Evolutionary conservation across 2,888 invertebrate species (phyloP).

Genomic region (Branchipolynoe longqiensis): DNA sequence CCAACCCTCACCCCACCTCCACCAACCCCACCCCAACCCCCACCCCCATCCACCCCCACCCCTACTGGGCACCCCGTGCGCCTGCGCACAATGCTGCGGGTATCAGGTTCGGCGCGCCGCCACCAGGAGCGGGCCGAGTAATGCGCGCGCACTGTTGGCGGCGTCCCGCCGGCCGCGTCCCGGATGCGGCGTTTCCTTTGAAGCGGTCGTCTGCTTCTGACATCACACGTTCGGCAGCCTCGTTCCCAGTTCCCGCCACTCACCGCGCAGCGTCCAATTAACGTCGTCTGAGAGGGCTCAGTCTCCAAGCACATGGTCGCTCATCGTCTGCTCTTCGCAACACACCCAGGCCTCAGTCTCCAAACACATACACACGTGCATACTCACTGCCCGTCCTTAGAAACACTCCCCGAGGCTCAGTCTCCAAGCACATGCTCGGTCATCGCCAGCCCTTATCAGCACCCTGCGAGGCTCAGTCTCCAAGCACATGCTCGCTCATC

Average conservation of each 20-base stretch:
- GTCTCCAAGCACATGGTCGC: not conserved
- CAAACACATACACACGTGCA: not conserved
- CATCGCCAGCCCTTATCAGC: not conserved
- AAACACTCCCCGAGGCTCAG: not conserved
- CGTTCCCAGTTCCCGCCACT: not conserved
- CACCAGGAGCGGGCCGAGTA: slow-evolving; percentile 34
- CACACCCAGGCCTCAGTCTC: not conserved
- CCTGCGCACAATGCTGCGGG: not conserved
- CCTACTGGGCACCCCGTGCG: not conserved
- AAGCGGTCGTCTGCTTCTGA: not conserved
- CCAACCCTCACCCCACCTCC: too few species aligned
- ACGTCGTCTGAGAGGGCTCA: not conserved
- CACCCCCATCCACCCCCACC: too few species aligned
- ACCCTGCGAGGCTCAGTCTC: not conserved
- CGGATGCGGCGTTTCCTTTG: not conserved
- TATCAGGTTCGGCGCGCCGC: not conserved
- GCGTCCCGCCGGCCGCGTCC: not conserved
- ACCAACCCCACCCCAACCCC: too few species aligned
- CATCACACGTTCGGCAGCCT: not conserved
- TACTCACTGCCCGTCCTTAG: too few species aligned
- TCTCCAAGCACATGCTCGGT: not conserved
- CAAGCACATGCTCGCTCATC: not conserved
- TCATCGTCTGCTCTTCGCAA: not conserved
- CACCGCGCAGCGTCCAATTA: not conserved
- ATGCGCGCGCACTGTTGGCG: slow-evolving; percentile 37